phyloP scores from a whole-genome alignment of 2,888 invertebrate species.

The Habrosyne pyritoides region DNA sequence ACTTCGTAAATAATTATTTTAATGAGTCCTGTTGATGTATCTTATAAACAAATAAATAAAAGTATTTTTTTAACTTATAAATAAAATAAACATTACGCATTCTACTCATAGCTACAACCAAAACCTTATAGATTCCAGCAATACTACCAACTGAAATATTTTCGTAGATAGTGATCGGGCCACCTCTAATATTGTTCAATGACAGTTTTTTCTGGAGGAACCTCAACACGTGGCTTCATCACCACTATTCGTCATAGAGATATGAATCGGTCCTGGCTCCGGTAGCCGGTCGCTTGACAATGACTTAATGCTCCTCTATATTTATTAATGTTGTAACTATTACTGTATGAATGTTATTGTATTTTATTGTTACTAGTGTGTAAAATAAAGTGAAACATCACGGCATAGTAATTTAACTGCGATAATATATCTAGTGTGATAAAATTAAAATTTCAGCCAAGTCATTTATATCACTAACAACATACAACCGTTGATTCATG shows the following conservation, averaged over 20 bases:
- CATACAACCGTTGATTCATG: not conserved
- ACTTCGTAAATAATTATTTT: no score
- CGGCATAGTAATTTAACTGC: not conserved
- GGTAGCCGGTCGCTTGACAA: constrained; percentile 46
- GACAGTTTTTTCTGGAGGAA: not conserved
- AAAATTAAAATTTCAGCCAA: not conserved
- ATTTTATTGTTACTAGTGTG: constrained; percentile 10
- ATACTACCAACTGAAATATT: not conserved
- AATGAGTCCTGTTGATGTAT: no score
- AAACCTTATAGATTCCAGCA: not conserved
- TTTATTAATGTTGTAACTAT: constrained; percentile 44
- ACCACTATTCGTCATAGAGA: constrained; percentile 50
- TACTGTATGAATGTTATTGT: constrained; percentile 18
- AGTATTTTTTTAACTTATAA: no score
- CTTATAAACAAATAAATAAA: no score
- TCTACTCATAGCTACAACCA: no score
- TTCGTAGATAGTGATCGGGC: not conserved
- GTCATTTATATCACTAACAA: not conserved
- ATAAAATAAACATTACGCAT: not conserved
- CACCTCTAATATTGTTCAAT: not conserved
- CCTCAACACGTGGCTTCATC: not conserved
- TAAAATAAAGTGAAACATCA: not conserved
- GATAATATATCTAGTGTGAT: not conserved
- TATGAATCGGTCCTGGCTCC: constrained; percentile 30
- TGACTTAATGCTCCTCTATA: constrained; percentile 49